Evolutionary conservation across 2,797 vertebrate genomes (phyloP).

Genomic region (Perodicticus potto): DNA sequence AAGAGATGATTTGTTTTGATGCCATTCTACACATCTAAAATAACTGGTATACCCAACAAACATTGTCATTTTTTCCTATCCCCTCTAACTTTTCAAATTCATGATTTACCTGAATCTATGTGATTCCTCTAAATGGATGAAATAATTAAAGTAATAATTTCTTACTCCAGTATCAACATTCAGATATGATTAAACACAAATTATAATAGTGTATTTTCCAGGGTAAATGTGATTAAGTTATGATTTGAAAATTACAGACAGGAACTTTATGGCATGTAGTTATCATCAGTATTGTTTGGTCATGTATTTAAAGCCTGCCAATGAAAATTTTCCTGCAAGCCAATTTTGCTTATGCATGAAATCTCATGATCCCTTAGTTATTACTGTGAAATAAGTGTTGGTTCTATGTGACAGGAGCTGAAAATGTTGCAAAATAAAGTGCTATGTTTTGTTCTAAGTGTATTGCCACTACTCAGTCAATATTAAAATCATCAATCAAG

Average conservation of each 20-base stretch:
- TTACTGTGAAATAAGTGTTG: conserved; percentile 35
- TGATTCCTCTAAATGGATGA: background rate
- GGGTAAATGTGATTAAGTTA: background rate
- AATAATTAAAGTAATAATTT: conserved; percentile 22
- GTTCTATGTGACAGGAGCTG: background rate
- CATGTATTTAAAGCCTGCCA: background rate
- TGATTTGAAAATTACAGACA: background rate
- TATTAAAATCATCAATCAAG: conserved; percentile 34
- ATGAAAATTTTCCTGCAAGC: background rate
- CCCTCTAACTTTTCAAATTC: background rate
- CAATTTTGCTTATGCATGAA: background rate
- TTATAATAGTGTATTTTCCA: background rate
- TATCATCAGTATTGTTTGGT: background rate
- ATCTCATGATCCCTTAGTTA: background rate
- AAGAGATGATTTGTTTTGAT: conserved; percentile 61
- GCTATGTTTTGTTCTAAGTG: background rate
- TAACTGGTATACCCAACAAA: background rate
- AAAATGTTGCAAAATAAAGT: background rate
- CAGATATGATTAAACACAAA: background rate
- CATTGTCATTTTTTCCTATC: background rate
- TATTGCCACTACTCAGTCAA: background rate
- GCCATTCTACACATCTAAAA: background rate
- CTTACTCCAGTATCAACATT: background rate
- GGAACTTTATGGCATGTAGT: background rate
- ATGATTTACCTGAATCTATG: background rate